Conservation (phyloP, 2,888 invertebrate genomes). For the Ochropacha duplaris region DNA sequence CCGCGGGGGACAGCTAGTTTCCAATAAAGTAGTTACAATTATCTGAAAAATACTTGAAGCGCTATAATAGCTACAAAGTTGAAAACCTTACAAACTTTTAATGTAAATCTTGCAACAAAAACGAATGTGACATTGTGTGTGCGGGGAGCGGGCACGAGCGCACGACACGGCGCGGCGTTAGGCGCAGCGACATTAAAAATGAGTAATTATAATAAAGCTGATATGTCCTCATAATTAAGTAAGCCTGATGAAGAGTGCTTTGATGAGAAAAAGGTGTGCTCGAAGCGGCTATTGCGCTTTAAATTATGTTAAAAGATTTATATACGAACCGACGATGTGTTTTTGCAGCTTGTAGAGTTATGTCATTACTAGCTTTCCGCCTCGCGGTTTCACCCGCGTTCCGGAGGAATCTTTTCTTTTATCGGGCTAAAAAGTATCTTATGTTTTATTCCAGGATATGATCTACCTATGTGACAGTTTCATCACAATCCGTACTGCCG, state of each 20-base stretch:
- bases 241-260: conserved; percentile 80
- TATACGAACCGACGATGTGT: neutral
- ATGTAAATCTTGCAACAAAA: conserved; percentile 27
- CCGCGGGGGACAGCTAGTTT: too few relatives aligned
- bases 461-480: too few relatives aligned
- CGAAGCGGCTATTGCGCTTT: conserved; percentile 57
- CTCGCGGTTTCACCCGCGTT: too few relatives aligned
- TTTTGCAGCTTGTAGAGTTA: too few relatives aligned
- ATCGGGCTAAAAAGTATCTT: too few relatives aligned
- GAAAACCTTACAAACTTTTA: conserved; percentile 4
- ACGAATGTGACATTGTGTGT: conserved; percentile 3
- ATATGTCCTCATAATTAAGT: conserved; percentile 81
- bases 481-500: too few relatives aligned
- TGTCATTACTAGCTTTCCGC: too few relatives aligned
- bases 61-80: neutral
- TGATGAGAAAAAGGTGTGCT: conserved; percentile 32
- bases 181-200: conserved; percentile 79
- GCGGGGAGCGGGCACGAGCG: neutral
- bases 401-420: too few relatives aligned
- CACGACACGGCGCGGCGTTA: conserved; percentile 43
- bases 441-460: too few relatives aligned
- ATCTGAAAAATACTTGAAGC: too few relatives aligned
- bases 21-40: too few relatives aligned
- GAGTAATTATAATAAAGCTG: conserved; percentile 82
- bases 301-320: conserved; percentile 7